A percentile compares a stretch with the other conserved stretches of the same genome.
These are phyloP conservation scores for Trissolcus basalis DNA, from an alignment of 1,140 invertebrate species.

Conservation along the genomic window DNA sequence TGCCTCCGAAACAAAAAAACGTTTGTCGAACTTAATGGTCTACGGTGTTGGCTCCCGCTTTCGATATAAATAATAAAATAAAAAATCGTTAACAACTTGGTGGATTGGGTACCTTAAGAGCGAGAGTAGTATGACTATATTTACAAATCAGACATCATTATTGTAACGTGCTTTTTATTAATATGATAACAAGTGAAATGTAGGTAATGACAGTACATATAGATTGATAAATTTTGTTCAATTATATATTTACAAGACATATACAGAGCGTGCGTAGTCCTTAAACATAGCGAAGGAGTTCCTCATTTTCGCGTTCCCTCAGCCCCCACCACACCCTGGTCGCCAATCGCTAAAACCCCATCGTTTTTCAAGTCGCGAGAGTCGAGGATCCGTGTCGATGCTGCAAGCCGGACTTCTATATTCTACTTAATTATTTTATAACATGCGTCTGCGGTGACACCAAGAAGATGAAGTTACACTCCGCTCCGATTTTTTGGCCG, in stretches of 20 bases:
- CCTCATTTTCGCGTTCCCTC: constrained; percentile 24
- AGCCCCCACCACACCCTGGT: not conserved
- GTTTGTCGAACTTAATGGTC: constrained; percentile 30
- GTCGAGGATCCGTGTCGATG: constrained; percentile 31
- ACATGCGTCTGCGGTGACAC: constrained; percentile 54
- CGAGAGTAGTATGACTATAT: constrained; percentile 45
- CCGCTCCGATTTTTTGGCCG: not conserved
- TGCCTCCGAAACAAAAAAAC: constrained; percentile 34
- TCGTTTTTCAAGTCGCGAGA: constrained; percentile 39
- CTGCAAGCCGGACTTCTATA: constrained; percentile 39
- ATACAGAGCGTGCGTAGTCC: constrained; percentile 73
- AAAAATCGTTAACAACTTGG: constrained; percentile 56
- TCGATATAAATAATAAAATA: constrained; percentile 57
- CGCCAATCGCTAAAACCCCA: not conserved
- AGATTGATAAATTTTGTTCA: constrained; percentile 67
- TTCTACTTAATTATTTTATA: constrained; percentile 65
- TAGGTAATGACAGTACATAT: constrained; percentile 61
- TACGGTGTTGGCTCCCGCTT: constrained; percentile 17
- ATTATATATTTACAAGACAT: constrained; percentile 77
- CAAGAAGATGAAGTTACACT: constrained; percentile 25
- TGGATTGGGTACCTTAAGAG: constrained; percentile 51
- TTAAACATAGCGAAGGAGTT: constrained; percentile 64
- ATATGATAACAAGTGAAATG: constrained; percentile 61
- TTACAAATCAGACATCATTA: constrained; percentile 57
- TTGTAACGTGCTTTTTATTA: constrained; percentile 61